Percentiles rank a stretch among this genome's conserved stretches.
Conservation (phyloP, 2,797 vertebrate species). For the Nannoperca australis region DNA sequence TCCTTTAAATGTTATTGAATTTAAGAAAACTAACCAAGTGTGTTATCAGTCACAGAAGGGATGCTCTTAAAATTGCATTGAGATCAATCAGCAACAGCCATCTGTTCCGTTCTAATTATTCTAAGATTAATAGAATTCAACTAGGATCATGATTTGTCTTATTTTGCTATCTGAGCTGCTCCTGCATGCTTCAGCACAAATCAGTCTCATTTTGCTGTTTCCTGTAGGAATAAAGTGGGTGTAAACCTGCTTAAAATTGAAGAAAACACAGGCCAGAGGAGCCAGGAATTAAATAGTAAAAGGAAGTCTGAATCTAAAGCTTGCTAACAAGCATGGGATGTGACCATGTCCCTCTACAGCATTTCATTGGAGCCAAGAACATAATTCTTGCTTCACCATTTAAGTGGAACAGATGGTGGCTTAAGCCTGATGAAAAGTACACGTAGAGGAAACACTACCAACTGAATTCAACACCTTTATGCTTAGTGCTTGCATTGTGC, state of each 20-base stretch:
- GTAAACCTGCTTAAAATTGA: slow-evolving; percentile 44
- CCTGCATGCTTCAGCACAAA: slow-evolving; percentile 51
- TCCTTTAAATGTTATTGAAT: slow-evolving; percentile 14
- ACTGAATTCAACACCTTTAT: slow-evolving; percentile 33
- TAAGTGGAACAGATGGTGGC: slow-evolving; percentile 63
- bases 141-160: slow-evolving; percentile 49
- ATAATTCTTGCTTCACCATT: slow-evolving; percentile 54
- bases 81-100: slow-evolving; percentile 59
- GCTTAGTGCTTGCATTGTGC: slow-evolving; percentile 22
- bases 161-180: slow-evolving; percentile 42
- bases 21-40: slow-evolving; percentile 25
- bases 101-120: slow-evolving; percentile 67
- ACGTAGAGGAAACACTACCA: slow-evolving; percentile 2
- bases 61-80: slow-evolving; percentile 40
- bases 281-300: slow-evolving; percentile 46
- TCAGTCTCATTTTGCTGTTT: slow-evolving; percentile 48
- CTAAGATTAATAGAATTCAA: slow-evolving; percentile 67
- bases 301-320: slow-evolving; percentile 35
- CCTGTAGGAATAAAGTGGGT: slow-evolving; percentile 37
- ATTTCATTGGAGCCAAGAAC: slow-evolving; percentile 48
- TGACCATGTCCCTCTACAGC: slow-evolving; percentile 44
- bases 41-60: slow-evolving; percentile 33
- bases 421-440: slow-evolving; percentile 49
- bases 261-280: slow-evolving; percentile 31
- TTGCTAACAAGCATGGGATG: slow-evolving; percentile 50